These are phyloP conservation scores for Nasonovia ribisnigri DNA, from an alignment of 2,888 invertebrate genomes.

Conservation along the genomic window DNA sequence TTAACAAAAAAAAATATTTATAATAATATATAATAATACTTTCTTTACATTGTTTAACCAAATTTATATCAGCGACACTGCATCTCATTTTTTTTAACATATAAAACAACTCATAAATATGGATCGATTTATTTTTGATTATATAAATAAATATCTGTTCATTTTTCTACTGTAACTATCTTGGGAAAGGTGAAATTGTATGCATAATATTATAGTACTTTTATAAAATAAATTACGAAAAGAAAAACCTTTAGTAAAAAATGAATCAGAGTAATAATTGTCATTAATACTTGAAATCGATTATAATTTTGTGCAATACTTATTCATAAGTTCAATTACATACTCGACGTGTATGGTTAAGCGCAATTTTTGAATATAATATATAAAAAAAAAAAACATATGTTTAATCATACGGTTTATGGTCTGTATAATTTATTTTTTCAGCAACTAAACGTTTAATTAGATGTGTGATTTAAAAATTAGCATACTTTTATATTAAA, in stretches of 20 bases:
- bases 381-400: not conserved
- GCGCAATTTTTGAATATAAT: not conserved
- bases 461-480: constrained; percentile 37
- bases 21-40: not conserved
- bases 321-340: not conserved
- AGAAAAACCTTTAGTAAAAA: not conserved
- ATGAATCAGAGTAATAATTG: not conserved
- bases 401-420: constrained; percentile 1
- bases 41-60: not conserved
- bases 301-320: not conserved
- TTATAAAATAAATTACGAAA: not conserved
- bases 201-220: not conserved
- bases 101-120: not conserved
- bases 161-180: not conserved
- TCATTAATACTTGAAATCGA: not conserved
- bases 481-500: not conserved
- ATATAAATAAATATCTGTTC: not conserved
- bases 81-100: not conserved
- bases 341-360: not conserved
- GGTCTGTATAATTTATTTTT: constrained; percentile 20
- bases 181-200: not conserved
- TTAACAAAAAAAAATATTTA: not conserved
- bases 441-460: constrained; percentile 40
- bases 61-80: not conserved
- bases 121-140: not conserved